Evolutionary conservation across 2,888 invertebrate genomes (phyloP), one percentile per base, ranked within the genome.

Genomic region (Xanthorhoe designata): DNA sequence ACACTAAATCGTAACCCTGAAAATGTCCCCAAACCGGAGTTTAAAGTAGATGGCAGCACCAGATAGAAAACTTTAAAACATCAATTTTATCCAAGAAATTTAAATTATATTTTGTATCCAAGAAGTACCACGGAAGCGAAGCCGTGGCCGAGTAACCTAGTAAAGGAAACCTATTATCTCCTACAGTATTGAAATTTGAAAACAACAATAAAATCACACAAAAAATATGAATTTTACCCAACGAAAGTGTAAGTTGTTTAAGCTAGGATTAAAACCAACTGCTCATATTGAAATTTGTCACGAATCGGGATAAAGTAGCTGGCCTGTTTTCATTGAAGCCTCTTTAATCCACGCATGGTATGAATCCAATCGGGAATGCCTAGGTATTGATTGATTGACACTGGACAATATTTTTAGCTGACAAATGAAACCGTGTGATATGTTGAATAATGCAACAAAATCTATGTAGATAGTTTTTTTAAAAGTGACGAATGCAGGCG

Each of bases 291-390:
- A 76, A 74, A 74, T 71, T 58, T 67, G 73, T 72, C 75, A 77
- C 75, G 76, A 70, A 32, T 74, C 66, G 58, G 64, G 71, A 78
- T 78, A 78, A 77, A 77, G 72, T 75, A 77, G 76, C 70, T 73
- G 73, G 68, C 64, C 74, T 60, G 64, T 66, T 76, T 74, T 70
- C 70, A 19, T 51, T 54, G 58, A 74, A 79, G 69, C 71, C 73
- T 45, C 62, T 75, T 74, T 78, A 75, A 76, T 77, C 74, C 68
- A 60, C n/a, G n/a, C 68, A 66, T 66, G 69, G 56, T 63, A 64
- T 69, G 69, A 72, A 74, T 74, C 64, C 68, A 64, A 72, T 72
- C 72, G 74, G 65, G 71, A 77, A 75, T 76, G 77, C n/a, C 38
- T 42, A 13, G 38, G 70, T 72, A 70, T 72, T 49, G 71, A 70